phyloP scores from a whole-genome alignment of 2,113 vertebrate species.

The Dipodomys ordii region DNA sequence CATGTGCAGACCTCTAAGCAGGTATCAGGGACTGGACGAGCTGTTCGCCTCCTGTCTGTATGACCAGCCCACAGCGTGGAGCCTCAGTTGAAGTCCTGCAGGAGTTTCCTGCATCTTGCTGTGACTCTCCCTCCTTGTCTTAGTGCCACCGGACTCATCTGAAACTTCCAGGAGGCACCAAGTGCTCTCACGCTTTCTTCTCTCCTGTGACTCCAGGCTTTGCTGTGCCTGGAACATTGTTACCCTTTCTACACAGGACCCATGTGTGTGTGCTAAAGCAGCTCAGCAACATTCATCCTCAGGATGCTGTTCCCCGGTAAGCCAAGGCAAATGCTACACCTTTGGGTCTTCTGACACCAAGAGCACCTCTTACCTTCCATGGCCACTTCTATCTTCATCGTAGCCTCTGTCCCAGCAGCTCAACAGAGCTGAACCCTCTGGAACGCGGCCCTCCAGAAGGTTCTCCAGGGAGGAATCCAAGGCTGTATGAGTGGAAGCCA shows the following conservation, averaged over 20 bases:
- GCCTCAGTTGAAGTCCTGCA: not conserved
- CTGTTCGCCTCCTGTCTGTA: not conserved
- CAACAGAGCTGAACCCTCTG: not conserved
- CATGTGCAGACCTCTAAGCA: not conserved
- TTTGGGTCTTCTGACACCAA: too few species aligned
- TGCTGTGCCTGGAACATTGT: not conserved
- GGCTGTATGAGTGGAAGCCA: not conserved
- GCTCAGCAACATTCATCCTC: not conserved
- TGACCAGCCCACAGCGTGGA: not conserved
- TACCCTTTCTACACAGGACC: not conserved
- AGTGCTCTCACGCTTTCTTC: not conserved
- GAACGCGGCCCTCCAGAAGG: not conserved
- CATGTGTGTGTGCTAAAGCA: too few species aligned
- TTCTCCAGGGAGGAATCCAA: not conserved
- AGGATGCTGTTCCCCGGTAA: not conserved
- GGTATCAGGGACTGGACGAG: not conserved
- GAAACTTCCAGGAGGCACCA: not conserved
- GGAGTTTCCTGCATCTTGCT: not conserved
- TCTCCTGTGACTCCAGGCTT: not conserved
- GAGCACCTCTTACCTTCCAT: not conserved
- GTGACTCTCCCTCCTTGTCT: rapidly evolving
- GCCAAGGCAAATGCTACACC: not conserved
- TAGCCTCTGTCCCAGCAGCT: too few species aligned
- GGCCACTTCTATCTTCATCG: not conserved
- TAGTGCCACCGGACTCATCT: not conserved